Conservation (phyloP, 2,113 vertebrate genomes). For the Pteruthius melanotis region DNA sequence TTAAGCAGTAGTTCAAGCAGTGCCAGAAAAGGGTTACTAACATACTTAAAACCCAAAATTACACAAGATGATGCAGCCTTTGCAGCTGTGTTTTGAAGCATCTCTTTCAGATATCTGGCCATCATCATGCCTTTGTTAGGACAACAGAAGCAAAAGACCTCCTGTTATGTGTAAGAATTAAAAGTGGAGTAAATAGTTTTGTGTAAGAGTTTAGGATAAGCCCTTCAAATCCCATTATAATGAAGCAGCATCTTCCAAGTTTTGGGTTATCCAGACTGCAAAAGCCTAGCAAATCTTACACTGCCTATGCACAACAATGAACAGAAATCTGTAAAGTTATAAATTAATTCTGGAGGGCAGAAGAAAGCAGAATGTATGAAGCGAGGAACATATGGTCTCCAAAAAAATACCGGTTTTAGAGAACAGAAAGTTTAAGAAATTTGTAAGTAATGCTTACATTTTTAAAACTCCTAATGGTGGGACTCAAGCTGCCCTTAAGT, state of each 20-base stretch:
- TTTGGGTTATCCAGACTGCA: not conserved
- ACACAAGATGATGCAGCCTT: not conserved
- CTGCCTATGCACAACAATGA: not conserved
- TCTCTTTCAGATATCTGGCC: not conserved
- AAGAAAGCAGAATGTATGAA: not conserved
- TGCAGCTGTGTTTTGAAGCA: not conserved
- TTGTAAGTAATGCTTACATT: not conserved
- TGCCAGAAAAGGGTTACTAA: not conserved
- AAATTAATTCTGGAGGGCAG: not conserved
- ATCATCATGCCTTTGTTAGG: not conserved
- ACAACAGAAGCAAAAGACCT: not conserved
- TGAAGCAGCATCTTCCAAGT: not conserved
- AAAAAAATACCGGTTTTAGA: rapidly evolving
- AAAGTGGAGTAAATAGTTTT: not conserved
- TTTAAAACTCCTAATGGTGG: not conserved
- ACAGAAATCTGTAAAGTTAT: not conserved
- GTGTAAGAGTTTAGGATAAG: not conserved
- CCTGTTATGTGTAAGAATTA: not conserved
- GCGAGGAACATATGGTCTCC: rapidly evolving
- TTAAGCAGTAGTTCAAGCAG: not conserved
- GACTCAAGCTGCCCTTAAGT: not conserved
- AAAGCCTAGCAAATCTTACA: not conserved
- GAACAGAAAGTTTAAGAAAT: not conserved
- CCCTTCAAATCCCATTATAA: not conserved
- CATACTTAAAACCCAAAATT: not conserved